Evolutionary conservation across 2,888 invertebrate genomes (phyloP), one percentile per base, ranked within the genome.

Genomic region (Resseliella maxima): DNA sequence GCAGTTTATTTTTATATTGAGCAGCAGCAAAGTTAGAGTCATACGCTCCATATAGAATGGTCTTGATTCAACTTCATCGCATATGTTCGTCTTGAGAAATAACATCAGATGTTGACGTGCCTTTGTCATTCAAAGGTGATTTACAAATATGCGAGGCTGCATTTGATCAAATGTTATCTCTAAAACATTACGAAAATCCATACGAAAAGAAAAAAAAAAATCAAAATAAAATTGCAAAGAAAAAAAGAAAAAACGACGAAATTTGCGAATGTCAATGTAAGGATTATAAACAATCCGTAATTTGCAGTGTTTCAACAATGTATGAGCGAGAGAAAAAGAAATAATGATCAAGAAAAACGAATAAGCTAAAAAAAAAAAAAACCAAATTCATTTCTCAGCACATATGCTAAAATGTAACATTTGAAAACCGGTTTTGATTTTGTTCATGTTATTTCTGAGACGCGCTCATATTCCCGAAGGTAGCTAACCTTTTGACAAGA

Each of bases 401-500:
- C 5, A 59, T 15, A 50, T 8, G 8, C 2, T 50, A 24, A 59
- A 59, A 27, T 12, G 59, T 59, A 24, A 59, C 59, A 59, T 59
- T 59, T 59, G 59, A 59, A 72, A 72, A 72, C 72, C 72, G 72
- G 72, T 72, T 72, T 24, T 31, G 72, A 5, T 72, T 72, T 59
- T 31, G 72, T 15, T 12, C 3, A n/a, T 72, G 31, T 21, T 2
- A 5, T 72, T 72, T 15, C 3, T 12, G 1, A 15, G 59, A 59
- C 3, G 59, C 15, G 27, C 31, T 15, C 8, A 31, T 31, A 8
- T 31, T 3, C 31, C 31, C 72, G 72, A 72, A 72, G 72, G 72
- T 72, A 72, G 72, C 72, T 72, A 72, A 72, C 72, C 72, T 72
- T 72, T 72, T 72, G 72, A 72, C 72, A 72, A 72, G 72, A 72